phyloP scores from a whole-genome alignment of 2,888 invertebrate genomes.

The Acanthosepion pharaonis region DNA sequence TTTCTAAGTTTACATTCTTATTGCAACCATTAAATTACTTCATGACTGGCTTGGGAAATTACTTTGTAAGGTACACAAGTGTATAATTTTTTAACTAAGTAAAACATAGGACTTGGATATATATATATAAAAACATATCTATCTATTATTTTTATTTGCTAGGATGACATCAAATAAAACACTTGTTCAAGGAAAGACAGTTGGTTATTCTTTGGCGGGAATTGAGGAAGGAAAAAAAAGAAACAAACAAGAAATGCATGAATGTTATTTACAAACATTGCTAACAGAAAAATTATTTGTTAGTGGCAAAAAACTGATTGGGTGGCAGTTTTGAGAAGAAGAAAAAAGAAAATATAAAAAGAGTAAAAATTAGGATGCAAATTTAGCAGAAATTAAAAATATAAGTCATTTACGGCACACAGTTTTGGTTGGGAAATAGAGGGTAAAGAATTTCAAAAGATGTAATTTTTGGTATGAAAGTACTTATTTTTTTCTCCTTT shows the following conservation, averaged over 20 bases:
- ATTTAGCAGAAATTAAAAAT: not conserved
- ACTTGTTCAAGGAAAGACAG: not conserved
- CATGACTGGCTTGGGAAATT: no score
- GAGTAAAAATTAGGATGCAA: not conserved
- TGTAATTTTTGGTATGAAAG: no score
- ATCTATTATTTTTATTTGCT: no score
- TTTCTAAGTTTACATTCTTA: no score
- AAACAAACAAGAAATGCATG: not conserved
- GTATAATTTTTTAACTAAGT: no score
- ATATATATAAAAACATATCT: no score
- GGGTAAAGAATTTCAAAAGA: not conserved
- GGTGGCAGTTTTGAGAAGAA: no score
- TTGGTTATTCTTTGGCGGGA: not conserved
- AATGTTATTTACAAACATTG: not conserved
- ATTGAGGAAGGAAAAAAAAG: not conserved
- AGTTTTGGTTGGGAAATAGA: not conserved
- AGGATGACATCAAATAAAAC: not conserved
- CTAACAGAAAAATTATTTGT: not conserved
- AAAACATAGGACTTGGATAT: no score
- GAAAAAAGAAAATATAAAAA: no score
- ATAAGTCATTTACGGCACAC: not conserved
- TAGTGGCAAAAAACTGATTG: not conserved
- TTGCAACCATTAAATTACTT: no score
- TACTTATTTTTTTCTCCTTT: no score
- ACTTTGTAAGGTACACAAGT: no score